phyloP scores from a whole-genome alignment of 2,888 invertebrate species.

The Nomada fabriciana region DNA sequence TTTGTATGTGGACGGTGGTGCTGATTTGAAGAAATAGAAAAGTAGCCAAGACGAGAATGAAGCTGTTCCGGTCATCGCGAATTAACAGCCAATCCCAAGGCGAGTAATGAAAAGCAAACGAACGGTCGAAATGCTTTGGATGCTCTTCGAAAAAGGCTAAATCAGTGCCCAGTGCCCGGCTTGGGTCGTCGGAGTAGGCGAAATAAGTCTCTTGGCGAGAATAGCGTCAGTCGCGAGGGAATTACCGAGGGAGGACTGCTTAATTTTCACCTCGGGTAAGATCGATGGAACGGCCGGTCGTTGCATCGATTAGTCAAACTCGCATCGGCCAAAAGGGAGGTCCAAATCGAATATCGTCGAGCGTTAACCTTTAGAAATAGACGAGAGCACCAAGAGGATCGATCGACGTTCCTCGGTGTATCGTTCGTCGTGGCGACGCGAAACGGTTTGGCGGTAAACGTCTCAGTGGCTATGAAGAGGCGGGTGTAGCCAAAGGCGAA shows the following conservation, averaged over 20 bases:
- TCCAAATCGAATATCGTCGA: neutral
- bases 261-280: neutral
- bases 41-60: neutral
- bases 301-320: neutral
- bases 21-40: neutral
- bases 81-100: neutral
- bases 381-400: neutral
- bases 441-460: neutral
- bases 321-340: neutral
- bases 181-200: neutral
- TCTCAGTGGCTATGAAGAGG: neutral
- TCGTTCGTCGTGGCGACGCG: neutral
- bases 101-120: slow-evolving; percentile 45
- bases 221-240: neutral
- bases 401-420: neutral
- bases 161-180: neutral
- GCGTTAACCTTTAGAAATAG: neutral
- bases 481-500: neutral
- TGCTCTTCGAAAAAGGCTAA: slow-evolving; percentile 10
- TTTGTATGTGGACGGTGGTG: neutral
- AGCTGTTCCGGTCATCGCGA: neutral
- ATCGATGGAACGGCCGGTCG: neutral
- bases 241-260: neutral
- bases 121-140: slow-evolving; percentile 10
- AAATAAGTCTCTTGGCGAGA: slow-evolving; percentile 17